A percentile compares a stretch with the other conserved stretches of the same genome.
Evolutionary conservation across 2,888 invertebrate species (phyloP).

Genomic region (Coelogynopora nodosa): DNA sequence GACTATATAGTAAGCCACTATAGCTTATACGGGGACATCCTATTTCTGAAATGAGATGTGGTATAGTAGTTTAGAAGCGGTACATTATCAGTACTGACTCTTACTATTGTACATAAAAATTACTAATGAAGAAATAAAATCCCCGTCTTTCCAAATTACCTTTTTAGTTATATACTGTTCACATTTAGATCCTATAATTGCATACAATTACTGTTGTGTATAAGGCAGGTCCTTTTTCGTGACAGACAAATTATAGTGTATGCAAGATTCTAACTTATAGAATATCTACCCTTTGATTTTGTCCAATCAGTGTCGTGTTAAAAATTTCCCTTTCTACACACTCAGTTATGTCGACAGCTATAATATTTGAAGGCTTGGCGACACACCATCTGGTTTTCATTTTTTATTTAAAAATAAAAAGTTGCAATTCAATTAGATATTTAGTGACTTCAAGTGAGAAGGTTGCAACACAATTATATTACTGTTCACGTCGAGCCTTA

Average conservation of each 20-base stretch:
- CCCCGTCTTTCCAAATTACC: not conserved
- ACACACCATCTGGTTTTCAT: not conserved
- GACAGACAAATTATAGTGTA: not conserved
- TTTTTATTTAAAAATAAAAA: not conserved
- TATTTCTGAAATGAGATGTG: too few species aligned
- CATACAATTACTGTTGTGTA: not conserved
- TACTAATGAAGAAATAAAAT: not conserved
- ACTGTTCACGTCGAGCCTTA: too few species aligned
- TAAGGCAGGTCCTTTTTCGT: conserved; percentile 18
- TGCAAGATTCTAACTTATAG: not conserved
- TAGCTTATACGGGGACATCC: too few species aligned
- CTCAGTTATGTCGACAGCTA: not conserved
- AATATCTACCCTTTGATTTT: not conserved
- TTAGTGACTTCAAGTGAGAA: too few species aligned
- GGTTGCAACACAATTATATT: too few species aligned
- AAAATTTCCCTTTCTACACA: not conserved
- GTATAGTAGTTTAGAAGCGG: too few species aligned
- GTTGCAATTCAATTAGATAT: too few species aligned
- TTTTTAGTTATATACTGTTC: not conserved
- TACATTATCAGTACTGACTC: not conserved
- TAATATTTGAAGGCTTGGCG: not conserved
- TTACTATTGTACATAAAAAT: not conserved
- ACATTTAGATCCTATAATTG: too few species aligned
- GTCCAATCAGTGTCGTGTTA: not conserved
- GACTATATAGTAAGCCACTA: too few species aligned